phyloP scores from a whole-genome alignment of 2,888 invertebrate species.

The Mantis religiosa region DNA sequence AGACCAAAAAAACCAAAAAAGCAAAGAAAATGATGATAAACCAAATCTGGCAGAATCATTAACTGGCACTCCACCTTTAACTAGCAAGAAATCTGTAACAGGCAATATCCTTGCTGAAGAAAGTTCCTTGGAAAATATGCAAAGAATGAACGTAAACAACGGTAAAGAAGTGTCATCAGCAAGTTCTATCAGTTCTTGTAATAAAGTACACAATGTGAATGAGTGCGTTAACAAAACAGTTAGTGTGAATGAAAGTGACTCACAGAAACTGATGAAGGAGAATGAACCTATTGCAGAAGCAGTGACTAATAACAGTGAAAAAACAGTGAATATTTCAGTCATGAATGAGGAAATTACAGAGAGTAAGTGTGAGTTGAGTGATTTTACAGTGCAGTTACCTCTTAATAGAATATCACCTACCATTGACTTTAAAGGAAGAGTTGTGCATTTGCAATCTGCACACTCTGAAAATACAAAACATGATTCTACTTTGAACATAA shows the following conservation, averaged over 20 bases:
- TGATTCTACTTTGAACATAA: background rate
- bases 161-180: background rate
- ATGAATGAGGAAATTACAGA: background rate
- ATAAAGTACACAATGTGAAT: background rate
- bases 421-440: background rate
- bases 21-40: background rate
- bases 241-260: background rate
- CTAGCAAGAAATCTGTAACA: background rate
- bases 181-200: background rate
- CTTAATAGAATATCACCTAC: background rate
- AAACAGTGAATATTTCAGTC: background rate
- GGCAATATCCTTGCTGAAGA: background rate
- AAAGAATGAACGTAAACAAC: background rate
- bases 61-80: background rate
- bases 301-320: background rate
- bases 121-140: background rate
- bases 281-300: background rate
- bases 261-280: background rate
- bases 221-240: background rate
- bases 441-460: background rate
- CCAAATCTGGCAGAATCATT: background rate
- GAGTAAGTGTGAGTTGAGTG: background rate
- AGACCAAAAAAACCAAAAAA: background rate
- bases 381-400: background rate
- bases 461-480: background rate